Evolutionary conservation across 2,113 vertebrate genomes (phyloP).

Genomic region (Rhinolophus ferrumequinum): DNA sequence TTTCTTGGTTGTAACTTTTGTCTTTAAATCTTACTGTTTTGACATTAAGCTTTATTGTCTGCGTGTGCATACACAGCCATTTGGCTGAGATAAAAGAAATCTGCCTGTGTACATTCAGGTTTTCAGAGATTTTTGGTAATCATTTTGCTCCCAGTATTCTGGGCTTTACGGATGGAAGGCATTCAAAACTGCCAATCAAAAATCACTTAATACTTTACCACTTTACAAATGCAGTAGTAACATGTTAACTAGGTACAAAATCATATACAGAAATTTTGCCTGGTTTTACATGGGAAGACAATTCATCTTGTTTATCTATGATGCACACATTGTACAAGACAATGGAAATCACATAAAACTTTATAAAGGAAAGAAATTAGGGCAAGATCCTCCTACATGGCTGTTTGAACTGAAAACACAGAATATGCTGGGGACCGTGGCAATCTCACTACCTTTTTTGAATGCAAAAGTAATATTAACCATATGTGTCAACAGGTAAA

Average conservation of each 20-base stretch:
- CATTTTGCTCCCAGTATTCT: constrained; percentile 8
- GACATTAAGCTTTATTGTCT: background rate
- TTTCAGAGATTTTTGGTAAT: constrained; percentile 31
- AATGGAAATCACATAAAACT: background rate
- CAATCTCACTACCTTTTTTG: background rate
- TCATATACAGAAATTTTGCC: background rate
- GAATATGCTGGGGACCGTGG: background rate
- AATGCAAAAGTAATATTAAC: background rate
- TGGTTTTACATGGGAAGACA: constrained; percentile 15
- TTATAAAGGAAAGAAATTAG: background rate
- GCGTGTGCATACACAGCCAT: background rate
- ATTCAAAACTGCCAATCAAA: constrained; percentile 45
- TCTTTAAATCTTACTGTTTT: background rate
- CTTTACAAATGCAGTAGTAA: constrained; percentile 41
- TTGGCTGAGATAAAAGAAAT: constrained; percentile 34
- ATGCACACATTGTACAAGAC: constrained; percentile 18
- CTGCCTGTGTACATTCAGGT: background rate
- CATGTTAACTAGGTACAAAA: constrained; percentile 61
- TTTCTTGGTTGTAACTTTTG: background rate
- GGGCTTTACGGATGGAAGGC: background rate
- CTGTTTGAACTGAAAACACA: constrained; percentile 21
- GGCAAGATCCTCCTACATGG: background rate
- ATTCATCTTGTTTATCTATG: constrained; percentile 9
- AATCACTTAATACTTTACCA: constrained; percentile 12
- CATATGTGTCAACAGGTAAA: background rate